phyloP scores from a whole-genome alignment of 1,140 invertebrate genomes.

The Drosophila nebulosa region DNA sequence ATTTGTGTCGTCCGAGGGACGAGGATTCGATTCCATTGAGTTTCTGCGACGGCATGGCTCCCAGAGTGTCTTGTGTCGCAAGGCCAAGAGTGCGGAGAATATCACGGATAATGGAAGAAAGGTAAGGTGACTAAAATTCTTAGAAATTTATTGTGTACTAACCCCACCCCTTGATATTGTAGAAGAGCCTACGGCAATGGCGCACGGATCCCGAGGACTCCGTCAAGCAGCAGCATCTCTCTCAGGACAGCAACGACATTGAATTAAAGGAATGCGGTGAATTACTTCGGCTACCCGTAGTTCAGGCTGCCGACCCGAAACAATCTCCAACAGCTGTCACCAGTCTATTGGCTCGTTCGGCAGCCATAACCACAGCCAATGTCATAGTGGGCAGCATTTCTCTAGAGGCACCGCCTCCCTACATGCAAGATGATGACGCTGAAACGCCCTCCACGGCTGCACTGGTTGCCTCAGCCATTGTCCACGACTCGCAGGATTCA shows the following conservation, averaged over 20 bases:
- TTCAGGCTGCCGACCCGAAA: constrained; percentile 47
- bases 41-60: constrained; percentile 89
- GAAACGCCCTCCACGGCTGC: constrained; percentile 51
- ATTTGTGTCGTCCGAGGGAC: constrained; percentile 87
- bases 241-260: constrained; percentile 56
- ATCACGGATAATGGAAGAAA: constrained; percentile 82
- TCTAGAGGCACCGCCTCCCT: constrained; percentile 70
- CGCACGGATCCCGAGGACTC: constrained; percentile 69
- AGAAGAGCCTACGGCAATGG: constrained; percentile 77
- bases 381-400: constrained; percentile 77
- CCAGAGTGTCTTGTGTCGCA: constrained; percentile 88
- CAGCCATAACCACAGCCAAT: constrained; percentile 72
- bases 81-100: constrained; percentile 88
- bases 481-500: constrained; percentile 73
- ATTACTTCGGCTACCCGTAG: constrained; percentile 51
- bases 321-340: constrained; percentile 57
- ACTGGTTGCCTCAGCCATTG: constrained; percentile 46
- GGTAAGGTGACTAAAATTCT: constrained; percentile 37
- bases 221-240: constrained; percentile 52
- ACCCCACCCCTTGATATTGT: background rate
- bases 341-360: constrained; percentile 53
- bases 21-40: constrained; percentile 88
- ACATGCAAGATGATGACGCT: constrained; percentile 72
- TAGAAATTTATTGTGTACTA: background rate
- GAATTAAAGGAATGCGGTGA: constrained; percentile 71